Conservation (phyloP, 2,888 invertebrate species). For the Cryptus armator region DNA sequence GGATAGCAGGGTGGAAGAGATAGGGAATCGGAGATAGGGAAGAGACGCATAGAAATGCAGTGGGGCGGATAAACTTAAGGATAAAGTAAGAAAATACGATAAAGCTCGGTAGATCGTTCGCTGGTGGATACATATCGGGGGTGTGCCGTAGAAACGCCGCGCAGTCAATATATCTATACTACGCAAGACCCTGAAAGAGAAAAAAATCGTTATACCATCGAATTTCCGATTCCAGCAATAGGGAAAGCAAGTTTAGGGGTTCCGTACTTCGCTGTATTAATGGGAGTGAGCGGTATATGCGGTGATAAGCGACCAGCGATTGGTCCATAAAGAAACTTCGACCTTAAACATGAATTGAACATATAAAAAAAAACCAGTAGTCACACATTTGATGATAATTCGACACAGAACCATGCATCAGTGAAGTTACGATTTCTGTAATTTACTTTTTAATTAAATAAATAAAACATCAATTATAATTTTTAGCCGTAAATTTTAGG, state of each 20-base stretch:
- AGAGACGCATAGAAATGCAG: slow-evolving; percentile 32
- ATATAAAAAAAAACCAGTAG: no score
- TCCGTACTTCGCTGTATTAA: no score
- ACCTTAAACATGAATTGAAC: not conserved
- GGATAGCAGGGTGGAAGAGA: slow-evolving; percentile 8
- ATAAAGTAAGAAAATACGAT: slow-evolving; percentile 22
- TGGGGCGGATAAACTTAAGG: not conserved
- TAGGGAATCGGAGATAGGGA: not conserved
- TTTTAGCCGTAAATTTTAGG: no score
- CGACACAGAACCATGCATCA: no score
- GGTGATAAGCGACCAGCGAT: not conserved
- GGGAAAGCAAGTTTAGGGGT: not conserved
- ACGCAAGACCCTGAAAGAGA: not conserved
- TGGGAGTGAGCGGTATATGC: not conserved
- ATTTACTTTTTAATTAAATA: no score
- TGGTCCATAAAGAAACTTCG: not conserved
- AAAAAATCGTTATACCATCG: slow-evolving; percentile 1
- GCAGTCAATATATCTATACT: not conserved
- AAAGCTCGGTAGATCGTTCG: slow-evolving; percentile 35
- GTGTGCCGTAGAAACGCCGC: not conserved
- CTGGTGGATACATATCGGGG: slow-evolving; percentile 1
- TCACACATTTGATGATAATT: no score
- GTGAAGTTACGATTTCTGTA: no score
- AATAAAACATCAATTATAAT: no score
- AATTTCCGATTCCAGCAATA: not conserved